Evolutionary conservation across 2,888 invertebrate species (phyloP).

Genomic region (Neocrepidodera transversa): DNA sequence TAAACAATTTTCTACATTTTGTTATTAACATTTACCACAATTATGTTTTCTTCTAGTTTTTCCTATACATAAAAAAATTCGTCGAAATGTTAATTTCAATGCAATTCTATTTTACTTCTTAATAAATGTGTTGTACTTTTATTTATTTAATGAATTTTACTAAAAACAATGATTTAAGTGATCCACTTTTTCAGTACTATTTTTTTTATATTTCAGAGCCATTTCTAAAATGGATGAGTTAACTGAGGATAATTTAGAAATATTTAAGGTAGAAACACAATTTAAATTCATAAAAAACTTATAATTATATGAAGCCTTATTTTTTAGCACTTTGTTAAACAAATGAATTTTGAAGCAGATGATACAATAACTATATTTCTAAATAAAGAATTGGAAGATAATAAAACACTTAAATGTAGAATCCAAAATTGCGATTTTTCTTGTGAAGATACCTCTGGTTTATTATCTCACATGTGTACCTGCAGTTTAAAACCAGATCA

Average conservation of each 20-base stretch:
- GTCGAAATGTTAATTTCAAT: too few relatives aligned
- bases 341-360: constrained; percentile 41
- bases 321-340: constrained; percentile 41
- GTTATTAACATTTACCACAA: neutral
- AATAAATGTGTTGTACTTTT: too few relatives aligned
- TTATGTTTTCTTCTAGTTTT: too few relatives aligned
- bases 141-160: too few relatives aligned
- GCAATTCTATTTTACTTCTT: too few relatives aligned
- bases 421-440: constrained; percentile 53
- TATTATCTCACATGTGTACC: constrained; percentile 50
- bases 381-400: constrained; percentile 46
- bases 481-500: constrained; percentile 49
- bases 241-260: neutral
- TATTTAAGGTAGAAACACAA: neutral
- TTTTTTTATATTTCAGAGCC: constrained; percentile 18
- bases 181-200: too few relatives aligned
- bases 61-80: too few relatives aligned
- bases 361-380: constrained; percentile 38
- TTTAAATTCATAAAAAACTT: neutral
- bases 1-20: neutral
- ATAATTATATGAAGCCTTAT: neutral
- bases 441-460: constrained; percentile 44
- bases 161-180: too few relatives aligned
- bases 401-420: constrained; percentile 51
- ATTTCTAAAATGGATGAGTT: constrained; percentile 17